Evolutionary conservation across 2,113 vertebrate species (phyloP).

Genomic region (Fulica atra): DNA sequence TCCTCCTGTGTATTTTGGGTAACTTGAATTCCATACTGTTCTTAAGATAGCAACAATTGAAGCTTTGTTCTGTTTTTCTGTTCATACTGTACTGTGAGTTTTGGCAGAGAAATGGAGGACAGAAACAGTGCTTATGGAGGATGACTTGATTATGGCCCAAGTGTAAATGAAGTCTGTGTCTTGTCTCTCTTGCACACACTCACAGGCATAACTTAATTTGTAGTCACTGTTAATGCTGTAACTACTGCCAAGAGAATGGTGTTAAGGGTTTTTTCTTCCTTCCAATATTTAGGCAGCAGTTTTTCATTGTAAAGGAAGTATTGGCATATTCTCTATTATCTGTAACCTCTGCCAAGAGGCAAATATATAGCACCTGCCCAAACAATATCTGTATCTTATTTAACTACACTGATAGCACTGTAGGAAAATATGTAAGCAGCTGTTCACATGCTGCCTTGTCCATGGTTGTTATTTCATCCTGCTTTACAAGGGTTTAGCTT

Average conservation of each 20-base stretch:
- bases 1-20: neutral
- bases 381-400: neutral
- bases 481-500: neutral
- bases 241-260: neutral
- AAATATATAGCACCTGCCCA: neutral
- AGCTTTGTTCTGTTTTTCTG: neutral
- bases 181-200: neutral
- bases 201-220: neutral
- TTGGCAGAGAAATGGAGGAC: neutral
- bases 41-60: neutral
- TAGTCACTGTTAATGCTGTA: neutral
- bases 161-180: neutral
- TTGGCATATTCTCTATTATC: neutral
- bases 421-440: neutral
- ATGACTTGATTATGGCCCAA: neutral
- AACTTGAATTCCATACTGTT: neutral
- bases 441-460: neutral
- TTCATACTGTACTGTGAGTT: neutral
- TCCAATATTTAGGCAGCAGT: neutral
- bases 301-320: neutral
- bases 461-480: neutral
- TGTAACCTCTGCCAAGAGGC: neutral
- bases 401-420: neutral
- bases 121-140: neutral
- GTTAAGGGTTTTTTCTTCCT: neutral